Percentiles rank a stretch among this genome's conserved stretches.
These are phyloP conservation scores for Brienomyrus longianalis DNA, from an alignment of 2,113 vertebrate species.

Conservation along the genomic window DNA sequence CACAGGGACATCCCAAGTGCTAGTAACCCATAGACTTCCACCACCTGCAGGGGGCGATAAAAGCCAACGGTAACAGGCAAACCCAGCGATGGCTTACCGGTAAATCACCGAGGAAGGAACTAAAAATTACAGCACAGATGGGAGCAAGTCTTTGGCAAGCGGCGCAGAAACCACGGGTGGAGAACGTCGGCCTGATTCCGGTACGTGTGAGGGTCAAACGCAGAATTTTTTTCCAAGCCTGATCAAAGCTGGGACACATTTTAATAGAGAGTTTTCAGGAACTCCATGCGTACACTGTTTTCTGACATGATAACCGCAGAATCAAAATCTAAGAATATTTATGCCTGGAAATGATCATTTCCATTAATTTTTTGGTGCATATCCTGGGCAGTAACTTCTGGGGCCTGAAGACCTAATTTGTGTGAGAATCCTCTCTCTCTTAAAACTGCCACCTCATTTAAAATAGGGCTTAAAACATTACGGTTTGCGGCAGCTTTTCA, in stretches of 20 bases:
- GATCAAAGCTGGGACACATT: neutral
- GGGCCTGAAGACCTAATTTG: neutral
- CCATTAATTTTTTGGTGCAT: neutral
- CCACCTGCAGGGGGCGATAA: conserved; percentile 66
- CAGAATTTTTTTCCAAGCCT: neutral
- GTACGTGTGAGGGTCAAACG: neutral
- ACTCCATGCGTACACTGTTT: neutral
- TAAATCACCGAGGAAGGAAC: neutral
- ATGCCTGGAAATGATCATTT: neutral
- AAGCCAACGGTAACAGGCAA: neutral
- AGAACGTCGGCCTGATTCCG: neutral
- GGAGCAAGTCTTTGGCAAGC: neutral
- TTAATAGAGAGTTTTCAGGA: neutral
- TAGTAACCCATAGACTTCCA: conserved; percentile 92
- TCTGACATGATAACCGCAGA: neutral
- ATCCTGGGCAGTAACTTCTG: neutral
- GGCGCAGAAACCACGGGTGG: neutral
- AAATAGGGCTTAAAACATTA: too few relatives aligned
- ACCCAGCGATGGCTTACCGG: neutral
- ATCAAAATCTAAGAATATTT: neutral
- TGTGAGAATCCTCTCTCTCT: neutral
- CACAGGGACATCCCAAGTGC: conserved; percentile 95
- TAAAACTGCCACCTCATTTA: too few relatives aligned
- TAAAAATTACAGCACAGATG: neutral
- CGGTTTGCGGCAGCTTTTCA: too few relatives aligned